Evolutionary conservation across 2,797 vertebrate genomes (phyloP).

Genomic region (Sebastes itinus): DNA sequence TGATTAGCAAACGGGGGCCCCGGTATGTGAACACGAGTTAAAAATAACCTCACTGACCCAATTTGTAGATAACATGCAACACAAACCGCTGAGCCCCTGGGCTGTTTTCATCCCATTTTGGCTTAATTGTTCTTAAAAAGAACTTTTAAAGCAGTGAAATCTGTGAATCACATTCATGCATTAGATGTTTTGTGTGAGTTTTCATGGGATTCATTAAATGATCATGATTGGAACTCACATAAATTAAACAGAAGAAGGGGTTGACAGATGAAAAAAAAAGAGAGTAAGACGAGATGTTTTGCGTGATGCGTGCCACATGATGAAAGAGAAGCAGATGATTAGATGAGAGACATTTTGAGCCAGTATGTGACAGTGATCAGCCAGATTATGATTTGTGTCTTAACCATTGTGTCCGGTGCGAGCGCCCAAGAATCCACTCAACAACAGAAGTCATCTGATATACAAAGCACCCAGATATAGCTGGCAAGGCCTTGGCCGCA

Average conservation of each 20-base stretch:
- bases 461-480: slow-evolving; percentile 63
- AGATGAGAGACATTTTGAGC: slow-evolving; percentile 17
- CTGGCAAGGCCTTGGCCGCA: slow-evolving; percentile 55
- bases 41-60: slow-evolving; percentile 79
- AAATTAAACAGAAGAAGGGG: slow-evolving; percentile 6
- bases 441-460: slow-evolving; percentile 68
- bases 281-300: slow-evolving; percentile 41
- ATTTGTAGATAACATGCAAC: slow-evolving; percentile 66
- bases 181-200: not conserved
- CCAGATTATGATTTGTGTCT: slow-evolving; percentile 60
- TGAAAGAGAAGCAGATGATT: slow-evolving; percentile 59
- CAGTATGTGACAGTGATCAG: slow-evolving; percentile 48
- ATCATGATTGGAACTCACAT: not conserved
- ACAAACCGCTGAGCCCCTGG: slow-evolving; percentile 25
- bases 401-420: slow-evolving; percentile 65
- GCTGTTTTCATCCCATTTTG: slow-evolving; percentile 25
- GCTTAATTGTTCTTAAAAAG: slow-evolving; percentile 35
- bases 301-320: slow-evolving; percentile 44
- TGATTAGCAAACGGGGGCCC: slow-evolving; percentile 78
- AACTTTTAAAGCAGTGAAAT: not conserved
- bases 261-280: slow-evolving; percentile 18
- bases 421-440: slow-evolving; percentile 61
- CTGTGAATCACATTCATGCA: not conserved
- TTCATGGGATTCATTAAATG: not conserved
- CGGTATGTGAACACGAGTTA: slow-evolving; percentile 70